phyloP scores from a whole-genome alignment of 2,888 invertebrate species.

The Dorcus parallelipipedus region DNA sequence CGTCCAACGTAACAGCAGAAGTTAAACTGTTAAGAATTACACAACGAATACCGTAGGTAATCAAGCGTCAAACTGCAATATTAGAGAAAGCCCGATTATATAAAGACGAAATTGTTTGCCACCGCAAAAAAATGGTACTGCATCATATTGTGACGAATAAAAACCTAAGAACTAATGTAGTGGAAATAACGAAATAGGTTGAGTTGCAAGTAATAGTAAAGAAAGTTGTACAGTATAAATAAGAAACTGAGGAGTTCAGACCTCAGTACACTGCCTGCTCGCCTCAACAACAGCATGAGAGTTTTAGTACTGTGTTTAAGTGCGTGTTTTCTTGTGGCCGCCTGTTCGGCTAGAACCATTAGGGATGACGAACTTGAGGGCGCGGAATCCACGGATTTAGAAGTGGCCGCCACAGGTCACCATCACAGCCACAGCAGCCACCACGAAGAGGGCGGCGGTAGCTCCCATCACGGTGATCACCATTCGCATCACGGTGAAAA shows the following conservation, averaged over 20 bases:
- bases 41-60: slow-evolving; percentile 16
- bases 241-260: slow-evolving; percentile 9
- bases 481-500: slow-evolving; percentile 58
- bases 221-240: slow-evolving; percentile 25
- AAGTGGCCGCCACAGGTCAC: slow-evolving; percentile 40
- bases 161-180: slow-evolving; percentile 34
- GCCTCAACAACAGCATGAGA: slow-evolving; percentile 36
- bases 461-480: slow-evolving; percentile 55
- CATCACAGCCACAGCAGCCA: slow-evolving; percentile 11
- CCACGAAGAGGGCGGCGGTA: slow-evolving; percentile 53
- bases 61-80: slow-evolving; percentile 39
- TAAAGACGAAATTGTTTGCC: slow-evolving; percentile 39
- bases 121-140: slow-evolving; percentile 31
- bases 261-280: slow-evolving; percentile 19
- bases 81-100: slow-evolving; percentile 44
- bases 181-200: slow-evolving; percentile 36
- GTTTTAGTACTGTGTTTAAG: slow-evolving; percentile 38
- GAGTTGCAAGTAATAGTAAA: slow-evolving; percentile 22
- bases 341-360: slow-evolving; percentile 37
- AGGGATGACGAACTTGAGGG: slow-evolving; percentile 33
- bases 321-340: slow-evolving; percentile 36
- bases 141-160: slow-evolving; percentile 29
- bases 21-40: neutral
- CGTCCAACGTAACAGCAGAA: too few relatives aligned
- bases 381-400: slow-evolving; percentile 32